A percentile compares a stretch with the other conserved stretches of the same genome.
Evolutionary conservation across 1,140 invertebrate genomes (phyloP).

Genomic region (Halotydeus destructor): DNA sequence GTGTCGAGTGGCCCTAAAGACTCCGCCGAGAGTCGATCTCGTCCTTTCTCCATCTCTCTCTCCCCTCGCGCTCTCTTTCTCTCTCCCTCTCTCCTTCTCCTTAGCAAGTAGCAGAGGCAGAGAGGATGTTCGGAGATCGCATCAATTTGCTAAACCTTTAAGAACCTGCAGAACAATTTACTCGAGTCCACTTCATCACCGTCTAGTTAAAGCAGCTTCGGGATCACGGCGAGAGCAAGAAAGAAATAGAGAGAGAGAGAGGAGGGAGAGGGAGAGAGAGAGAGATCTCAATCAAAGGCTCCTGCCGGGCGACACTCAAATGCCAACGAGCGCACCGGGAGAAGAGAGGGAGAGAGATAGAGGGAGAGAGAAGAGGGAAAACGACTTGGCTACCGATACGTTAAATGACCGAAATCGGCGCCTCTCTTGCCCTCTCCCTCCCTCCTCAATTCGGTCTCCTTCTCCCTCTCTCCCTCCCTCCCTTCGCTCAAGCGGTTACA

Average conservation of each 20-base stretch:
- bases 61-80: background rate
- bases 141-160: background rate
- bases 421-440: no score
- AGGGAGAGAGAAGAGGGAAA: no score
- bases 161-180: background rate
- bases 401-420: no score
- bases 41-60: background rate
- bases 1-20: no score
- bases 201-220: no score
- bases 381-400: no score
- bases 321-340: background rate
- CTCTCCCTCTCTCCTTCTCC: constrained; percentile 3
- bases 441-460: no score
- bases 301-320: no score
- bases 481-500: no score
- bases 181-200: background rate
- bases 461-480: no score
- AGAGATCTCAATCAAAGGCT: background rate
- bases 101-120: background rate
- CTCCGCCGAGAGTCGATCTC: no score
- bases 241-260: constrained; percentile 6
- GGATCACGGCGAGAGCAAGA: constrained; percentile 3
- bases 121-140: background rate
- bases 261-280: constrained; percentile 6
- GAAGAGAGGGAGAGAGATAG: no score